Evolutionary conservation across 2,113 vertebrate species (phyloP).

Genomic region (Anguilla japonica): DNA sequence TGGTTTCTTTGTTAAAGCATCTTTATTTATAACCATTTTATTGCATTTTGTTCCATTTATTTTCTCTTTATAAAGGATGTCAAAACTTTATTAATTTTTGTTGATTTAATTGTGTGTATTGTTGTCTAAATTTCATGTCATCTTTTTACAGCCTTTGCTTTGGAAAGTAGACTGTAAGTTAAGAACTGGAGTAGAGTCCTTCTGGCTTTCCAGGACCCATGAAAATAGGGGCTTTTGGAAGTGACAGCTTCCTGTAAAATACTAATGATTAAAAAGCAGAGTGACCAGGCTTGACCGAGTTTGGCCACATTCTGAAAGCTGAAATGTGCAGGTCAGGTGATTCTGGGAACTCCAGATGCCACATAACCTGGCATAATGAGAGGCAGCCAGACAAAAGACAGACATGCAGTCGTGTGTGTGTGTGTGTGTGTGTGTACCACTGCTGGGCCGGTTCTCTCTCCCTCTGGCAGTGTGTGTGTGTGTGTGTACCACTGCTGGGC

Average conservation of each 20-base stretch:
- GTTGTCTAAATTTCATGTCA: conserved; percentile 6
- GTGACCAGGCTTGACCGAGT: too few species aligned
- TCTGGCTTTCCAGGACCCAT: neutral
- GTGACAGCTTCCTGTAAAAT: too few species aligned
- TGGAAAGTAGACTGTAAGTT: neutral
- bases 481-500: too few species aligned
- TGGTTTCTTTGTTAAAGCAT: conserved; percentile 4
- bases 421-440: too few species aligned
- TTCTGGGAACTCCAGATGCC: neutral
- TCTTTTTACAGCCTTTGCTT: neutral
- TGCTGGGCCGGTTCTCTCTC: too few species aligned
- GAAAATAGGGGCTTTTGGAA: too few species aligned
- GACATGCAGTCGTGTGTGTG: too few species aligned
- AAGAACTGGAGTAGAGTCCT: neutral
- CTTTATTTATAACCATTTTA: conserved; percentile 21
- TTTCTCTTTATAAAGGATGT: too few species aligned
- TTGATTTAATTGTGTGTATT: neutral
- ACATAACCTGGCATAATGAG: too few species aligned
- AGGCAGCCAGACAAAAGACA: too few species aligned
- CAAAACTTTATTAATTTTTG: too few species aligned
- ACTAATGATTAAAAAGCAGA: neutral
- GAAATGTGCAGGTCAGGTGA: neutral
- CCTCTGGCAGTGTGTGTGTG: too few species aligned
- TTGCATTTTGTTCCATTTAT: neutral
- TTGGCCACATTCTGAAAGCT: neutral